A percentile compares a stretch with the other conserved stretches of the same genome.
phyloP scores from a whole-genome alignment of 2,888 invertebrate species.

The Cheilosia pagana region DNA sequence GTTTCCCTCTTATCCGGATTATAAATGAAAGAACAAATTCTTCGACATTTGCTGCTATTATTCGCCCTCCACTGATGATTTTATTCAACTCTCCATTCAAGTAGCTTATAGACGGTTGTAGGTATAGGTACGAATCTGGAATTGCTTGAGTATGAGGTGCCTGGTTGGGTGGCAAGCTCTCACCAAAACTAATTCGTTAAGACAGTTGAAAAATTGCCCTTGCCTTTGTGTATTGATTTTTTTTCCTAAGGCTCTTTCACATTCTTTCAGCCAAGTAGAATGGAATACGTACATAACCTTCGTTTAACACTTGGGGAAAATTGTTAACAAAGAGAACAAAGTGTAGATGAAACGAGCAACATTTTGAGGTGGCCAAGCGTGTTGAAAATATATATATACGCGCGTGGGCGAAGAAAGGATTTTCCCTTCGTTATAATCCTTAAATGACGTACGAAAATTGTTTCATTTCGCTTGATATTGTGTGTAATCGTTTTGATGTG shows the following conservation, averaged over 20 bases:
- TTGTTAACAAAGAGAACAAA: slow-evolving; percentile 14
- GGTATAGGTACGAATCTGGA: neutral
- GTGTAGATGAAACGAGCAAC: slow-evolving; percentile 7
- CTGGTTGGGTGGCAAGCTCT: slow-evolving; percentile 3
- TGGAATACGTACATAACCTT: slow-evolving; percentile 15
- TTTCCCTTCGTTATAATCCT: slow-evolving; percentile 39
- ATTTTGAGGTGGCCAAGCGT: slow-evolving; percentile 35
- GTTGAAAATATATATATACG: slow-evolving; percentile 3
- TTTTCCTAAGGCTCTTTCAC: slow-evolving; percentile 4
- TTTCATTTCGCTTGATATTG: slow-evolving; percentile 12
- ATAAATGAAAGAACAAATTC: slow-evolving; percentile 25
- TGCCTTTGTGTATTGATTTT: slow-evolving; percentile 42
- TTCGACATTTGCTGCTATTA: neutral
- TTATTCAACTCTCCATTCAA: too few species aligned
- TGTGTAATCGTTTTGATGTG: neutral
- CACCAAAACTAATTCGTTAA: slow-evolving; percentile 50
- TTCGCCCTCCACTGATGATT: neutral
- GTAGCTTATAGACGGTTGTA: neutral
- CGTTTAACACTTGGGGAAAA: slow-evolving; percentile 30
- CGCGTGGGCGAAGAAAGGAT: slow-evolving; percentile 32
- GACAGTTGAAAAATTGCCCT: slow-evolving; percentile 43
- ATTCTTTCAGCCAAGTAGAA: neutral
- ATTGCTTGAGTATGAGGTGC: neutral
- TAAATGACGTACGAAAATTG: slow-evolving; percentile 28
- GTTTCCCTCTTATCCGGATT: slow-evolving; percentile 4